Conservation (phyloP, 1,140 invertebrate species). For the Cydia splendana region DNA sequence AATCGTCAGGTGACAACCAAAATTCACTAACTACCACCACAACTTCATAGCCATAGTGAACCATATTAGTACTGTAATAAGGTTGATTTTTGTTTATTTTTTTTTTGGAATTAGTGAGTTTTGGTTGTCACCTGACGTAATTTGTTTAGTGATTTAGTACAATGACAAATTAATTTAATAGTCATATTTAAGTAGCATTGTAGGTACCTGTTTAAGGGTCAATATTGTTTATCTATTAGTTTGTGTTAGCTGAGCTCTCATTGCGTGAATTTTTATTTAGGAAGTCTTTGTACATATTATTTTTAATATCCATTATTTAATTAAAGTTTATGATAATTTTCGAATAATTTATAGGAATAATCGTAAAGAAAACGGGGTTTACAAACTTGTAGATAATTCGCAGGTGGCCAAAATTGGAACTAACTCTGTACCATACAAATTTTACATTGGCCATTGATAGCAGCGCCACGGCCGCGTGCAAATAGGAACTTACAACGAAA, state of each 20-base stretch:
- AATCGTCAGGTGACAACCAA: too few relatives aligned
- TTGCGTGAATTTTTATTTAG: slow-evolving; percentile 34
- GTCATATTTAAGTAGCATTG: neutral
- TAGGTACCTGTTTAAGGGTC: neutral
- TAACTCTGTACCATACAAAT: neutral
- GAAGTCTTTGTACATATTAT: neutral
- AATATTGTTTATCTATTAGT: neutral
- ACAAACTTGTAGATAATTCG: neutral
- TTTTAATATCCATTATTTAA: slow-evolving; percentile 2
- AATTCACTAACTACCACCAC: too few relatives aligned
- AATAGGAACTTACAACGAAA: neutral
- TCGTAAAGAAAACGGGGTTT: slow-evolving; percentile 26
- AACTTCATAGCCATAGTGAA: too few relatives aligned
- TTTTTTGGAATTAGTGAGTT: too few relatives aligned
- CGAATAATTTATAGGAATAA: neutral
- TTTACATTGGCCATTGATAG: neutral
- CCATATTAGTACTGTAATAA: too few relatives aligned
- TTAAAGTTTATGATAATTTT: slow-evolving; percentile 39
- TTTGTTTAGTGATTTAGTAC: neutral
- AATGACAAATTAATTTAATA: neutral
- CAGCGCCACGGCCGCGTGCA: neutral
- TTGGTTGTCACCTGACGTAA: too few relatives aligned
- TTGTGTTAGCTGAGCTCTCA: neutral
- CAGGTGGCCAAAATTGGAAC: slow-evolving; percentile 3
- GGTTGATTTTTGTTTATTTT: too few relatives aligned